phyloP scores from a whole-genome alignment of 2,888 invertebrate genomes.

The Heliothis peltigera region DNA sequence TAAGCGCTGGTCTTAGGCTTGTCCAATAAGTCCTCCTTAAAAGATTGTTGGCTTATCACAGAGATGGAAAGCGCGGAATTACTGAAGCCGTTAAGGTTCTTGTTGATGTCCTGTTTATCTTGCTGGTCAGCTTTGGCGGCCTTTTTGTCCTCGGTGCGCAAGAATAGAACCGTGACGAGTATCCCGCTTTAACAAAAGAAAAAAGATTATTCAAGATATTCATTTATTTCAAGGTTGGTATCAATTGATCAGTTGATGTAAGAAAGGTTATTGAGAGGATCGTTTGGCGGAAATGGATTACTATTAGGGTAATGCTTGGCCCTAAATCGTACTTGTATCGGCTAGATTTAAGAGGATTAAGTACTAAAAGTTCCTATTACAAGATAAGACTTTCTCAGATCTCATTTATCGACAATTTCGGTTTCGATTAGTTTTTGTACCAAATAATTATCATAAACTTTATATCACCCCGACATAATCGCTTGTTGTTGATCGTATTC shows the following conservation, averaged over 20 bases:
- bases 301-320: slow-evolving; percentile 21
- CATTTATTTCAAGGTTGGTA: slow-evolving; percentile 15
- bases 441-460: slow-evolving; percentile 11
- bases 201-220: slow-evolving; percentile 22
- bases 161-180: slow-evolving; percentile 92
- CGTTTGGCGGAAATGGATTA: slow-evolving; percentile 24
- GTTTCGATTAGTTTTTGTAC: not conserved
- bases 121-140: slow-evolving; percentile 69
- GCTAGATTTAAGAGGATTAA: not conserved
- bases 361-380: not conserved
- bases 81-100: slow-evolving; percentile 85
- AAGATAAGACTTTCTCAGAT: not conserved
- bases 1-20: slow-evolving; percentile 78
- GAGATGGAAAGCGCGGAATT: slow-evolving; percentile 83
- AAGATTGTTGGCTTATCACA: slow-evolving; percentile 84
- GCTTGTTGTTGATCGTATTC: slow-evolving; percentile 28
- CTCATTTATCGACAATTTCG: no score
- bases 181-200: slow-evolving; percentile 90
- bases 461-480: slow-evolving; percentile 14
- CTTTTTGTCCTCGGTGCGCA: slow-evolving; percentile 91
- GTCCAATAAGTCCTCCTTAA: slow-evolving; percentile 83
- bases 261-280: slow-evolving; percentile 8
- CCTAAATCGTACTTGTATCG: slow-evolving; percentile 3
- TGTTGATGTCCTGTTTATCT: slow-evolving; percentile 79
- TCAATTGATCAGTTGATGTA: slow-evolving; percentile 5